Evolutionary conservation across 2,797 vertebrate genomes (phyloP).

Genomic region (Myotis myotis): DNA sequence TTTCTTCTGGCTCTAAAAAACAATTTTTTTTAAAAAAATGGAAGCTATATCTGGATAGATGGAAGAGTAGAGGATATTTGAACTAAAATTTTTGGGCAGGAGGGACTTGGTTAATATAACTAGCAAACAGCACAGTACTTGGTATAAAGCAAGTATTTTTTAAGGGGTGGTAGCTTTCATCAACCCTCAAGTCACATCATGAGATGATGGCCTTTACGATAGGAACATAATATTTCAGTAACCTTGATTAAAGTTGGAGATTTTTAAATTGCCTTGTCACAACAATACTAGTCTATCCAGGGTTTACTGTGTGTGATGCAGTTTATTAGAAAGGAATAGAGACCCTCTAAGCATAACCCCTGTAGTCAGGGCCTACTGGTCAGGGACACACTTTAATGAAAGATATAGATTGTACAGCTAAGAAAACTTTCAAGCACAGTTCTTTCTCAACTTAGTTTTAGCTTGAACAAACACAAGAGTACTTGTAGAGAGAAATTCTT

Average conservation of each 20-base stretch:
- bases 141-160: not conserved
- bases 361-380: not conserved
- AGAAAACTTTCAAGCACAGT: constrained; percentile 64
- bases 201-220: not conserved
- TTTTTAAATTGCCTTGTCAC: not conserved
- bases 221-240: not conserved
- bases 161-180: not conserved
- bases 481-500: constrained; percentile 54
- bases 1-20: not conserved
- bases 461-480: constrained; percentile 62
- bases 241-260: not conserved
- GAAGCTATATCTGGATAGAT: not conserved
- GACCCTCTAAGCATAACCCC: not conserved
- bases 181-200: not conserved
- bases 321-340: not conserved
- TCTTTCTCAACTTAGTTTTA: constrained; percentile 59
- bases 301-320: not conserved
- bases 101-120: not conserved
- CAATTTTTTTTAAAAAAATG: not conserved
- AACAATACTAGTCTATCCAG: not conserved
- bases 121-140: not conserved
- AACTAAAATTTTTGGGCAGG: not conserved
- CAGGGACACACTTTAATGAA: not conserved
- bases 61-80: not conserved
- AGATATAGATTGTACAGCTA: not conserved